phyloP scores from a whole-genome alignment of 2,888 invertebrate genomes.

The Synergus itoensis region DNA sequence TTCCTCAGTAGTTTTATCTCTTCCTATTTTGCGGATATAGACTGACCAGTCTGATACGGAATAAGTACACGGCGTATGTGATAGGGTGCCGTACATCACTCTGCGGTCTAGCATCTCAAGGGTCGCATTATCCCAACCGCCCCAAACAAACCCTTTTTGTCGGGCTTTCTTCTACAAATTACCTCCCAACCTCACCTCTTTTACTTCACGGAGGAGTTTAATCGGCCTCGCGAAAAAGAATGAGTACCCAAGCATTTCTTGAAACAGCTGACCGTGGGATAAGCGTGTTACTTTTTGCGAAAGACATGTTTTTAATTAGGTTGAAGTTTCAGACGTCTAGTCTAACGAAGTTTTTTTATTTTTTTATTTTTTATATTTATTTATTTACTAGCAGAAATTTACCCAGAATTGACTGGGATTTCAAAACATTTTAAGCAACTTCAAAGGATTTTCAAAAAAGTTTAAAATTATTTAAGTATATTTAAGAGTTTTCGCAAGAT shows the following conservation, averaged over 20 bases:
- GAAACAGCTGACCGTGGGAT: background rate
- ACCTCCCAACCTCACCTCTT: conserved; percentile 60
- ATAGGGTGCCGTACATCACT: conserved; percentile 75
- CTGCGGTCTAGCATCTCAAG: conserved; percentile 74
- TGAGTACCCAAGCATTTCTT: conserved; percentile 59
- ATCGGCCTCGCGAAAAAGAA: conserved; percentile 64
- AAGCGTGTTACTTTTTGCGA: background rate
- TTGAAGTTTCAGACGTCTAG: too few species aligned
- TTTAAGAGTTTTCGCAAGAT: too few species aligned
- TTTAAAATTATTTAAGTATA: too few species aligned
- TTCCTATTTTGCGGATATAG: conserved; percentile 45
- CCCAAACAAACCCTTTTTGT: conserved; percentile 73
- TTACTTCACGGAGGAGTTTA: conserved; percentile 50
- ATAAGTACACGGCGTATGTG: conserved; percentile 70
- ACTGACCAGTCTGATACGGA: conserved; percentile 54
- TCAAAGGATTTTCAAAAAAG: too few species aligned
- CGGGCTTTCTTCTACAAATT: conserved; percentile 75
- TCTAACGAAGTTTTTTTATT: too few species aligned
- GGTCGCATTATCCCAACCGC: conserved; percentile 74
- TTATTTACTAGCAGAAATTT: too few species aligned
- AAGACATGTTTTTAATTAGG: too few species aligned
- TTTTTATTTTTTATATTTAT: too few species aligned
- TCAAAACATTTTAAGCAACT: too few species aligned
- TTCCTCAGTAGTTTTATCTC: conserved; percentile 41
- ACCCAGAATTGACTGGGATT: too few species aligned